A percentile compares a stretch with the other conserved stretches of the same genome.
Evolutionary conservation across 2,888 invertebrate species (phyloP).

Genomic region (Ophion costatus): DNA sequence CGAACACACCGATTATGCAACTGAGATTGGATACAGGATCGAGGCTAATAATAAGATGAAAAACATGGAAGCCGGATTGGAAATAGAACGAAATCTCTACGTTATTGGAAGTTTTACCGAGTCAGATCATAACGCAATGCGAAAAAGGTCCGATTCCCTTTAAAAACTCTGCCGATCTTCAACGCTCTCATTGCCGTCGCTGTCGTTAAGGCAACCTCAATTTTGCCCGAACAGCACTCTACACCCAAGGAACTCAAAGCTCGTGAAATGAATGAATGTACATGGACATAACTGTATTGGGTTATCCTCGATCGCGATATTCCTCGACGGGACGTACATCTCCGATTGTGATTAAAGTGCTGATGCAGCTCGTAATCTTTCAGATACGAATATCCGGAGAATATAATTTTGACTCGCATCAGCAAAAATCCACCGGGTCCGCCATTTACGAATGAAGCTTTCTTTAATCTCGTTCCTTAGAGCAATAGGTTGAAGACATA

Average conservation of each 20-base stretch:
- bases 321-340: background rate
- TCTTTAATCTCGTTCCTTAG: background rate
- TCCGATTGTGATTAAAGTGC: slow-evolving; percentile 12
- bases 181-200: slow-evolving; percentile 1
- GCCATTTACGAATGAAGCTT: background rate
- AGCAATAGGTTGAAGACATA: background rate
- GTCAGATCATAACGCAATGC: background rate
- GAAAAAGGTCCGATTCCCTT: background rate
- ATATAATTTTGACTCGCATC: background rate
- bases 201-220: slow-evolving; percentile 32
- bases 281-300: slow-evolving; percentile 12
- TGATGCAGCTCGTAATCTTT: slow-evolving; percentile 21
- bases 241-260: background rate
- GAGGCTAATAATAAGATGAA: background rate
- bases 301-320: slow-evolving; percentile 1
- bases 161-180: background rate
- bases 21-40: background rate
- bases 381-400: background rate
- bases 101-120: slow-evolving; percentile 6
- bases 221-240: slow-evolving; percentile 31
- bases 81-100: slow-evolving; percentile 56
- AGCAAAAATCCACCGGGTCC: background rate
- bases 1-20: background rate
- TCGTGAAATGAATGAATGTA: slow-evolving; percentile 29
- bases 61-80: slow-evolving; percentile 20